phyloP scores from a whole-genome alignment of 1,140 invertebrate genomes.

The Atta colombica region DNA sequence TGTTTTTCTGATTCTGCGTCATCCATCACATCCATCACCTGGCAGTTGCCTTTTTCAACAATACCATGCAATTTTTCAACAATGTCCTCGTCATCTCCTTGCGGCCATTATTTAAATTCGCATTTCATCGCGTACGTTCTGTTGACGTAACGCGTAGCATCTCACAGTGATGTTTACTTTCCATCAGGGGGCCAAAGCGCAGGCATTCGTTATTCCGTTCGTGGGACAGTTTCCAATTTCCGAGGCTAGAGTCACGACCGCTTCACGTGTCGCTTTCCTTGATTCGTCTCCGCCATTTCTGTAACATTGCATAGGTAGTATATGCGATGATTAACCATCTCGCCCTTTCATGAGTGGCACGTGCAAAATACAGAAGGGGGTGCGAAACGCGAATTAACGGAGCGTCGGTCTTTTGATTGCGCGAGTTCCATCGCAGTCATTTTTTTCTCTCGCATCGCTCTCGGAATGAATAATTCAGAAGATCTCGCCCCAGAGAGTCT shows the following conservation, averaged over 20 bases:
- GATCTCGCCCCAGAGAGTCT: slow-evolving; percentile 30
- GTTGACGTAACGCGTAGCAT: slow-evolving; percentile 55
- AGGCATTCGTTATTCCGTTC: slow-evolving; percentile 74
- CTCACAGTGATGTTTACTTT: slow-evolving; percentile 66
- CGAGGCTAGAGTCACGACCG: slow-evolving; percentile 64
- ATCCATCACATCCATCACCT: neutral
- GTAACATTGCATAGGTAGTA: slow-evolving; percentile 1
- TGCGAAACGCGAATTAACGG: slow-evolving; percentile 73
- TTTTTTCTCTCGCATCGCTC: slow-evolving; percentile 44
- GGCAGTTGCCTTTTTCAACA: slow-evolving; percentile 1
- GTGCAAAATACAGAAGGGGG: slow-evolving; percentile 28
- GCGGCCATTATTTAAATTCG: slow-evolving; percentile 39
- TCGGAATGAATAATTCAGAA: slow-evolving; percentile 69
- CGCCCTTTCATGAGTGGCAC: slow-evolving; percentile 40
- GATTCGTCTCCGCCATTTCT: slow-evolving; percentile 36
- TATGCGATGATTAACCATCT: slow-evolving; percentile 68
- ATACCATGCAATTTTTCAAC: slow-evolving; percentile 22
- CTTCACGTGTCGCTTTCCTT: slow-evolving; percentile 43
- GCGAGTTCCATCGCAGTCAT: slow-evolving; percentile 38
- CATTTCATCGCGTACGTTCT: slow-evolving; percentile 25
- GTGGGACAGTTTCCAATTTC: slow-evolving; percentile 75
- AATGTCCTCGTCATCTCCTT: slow-evolving; percentile 1
- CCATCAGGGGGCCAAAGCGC: slow-evolving; percentile 60
- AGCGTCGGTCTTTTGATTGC: slow-evolving; percentile 63
- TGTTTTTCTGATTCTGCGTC: neutral